Percentiles rank a stretch among this genome's conserved stretches.
Evolutionary conservation across 2,888 invertebrate genomes (phyloP).

Genomic region (Hermaeophaga mercurialis): DNA sequence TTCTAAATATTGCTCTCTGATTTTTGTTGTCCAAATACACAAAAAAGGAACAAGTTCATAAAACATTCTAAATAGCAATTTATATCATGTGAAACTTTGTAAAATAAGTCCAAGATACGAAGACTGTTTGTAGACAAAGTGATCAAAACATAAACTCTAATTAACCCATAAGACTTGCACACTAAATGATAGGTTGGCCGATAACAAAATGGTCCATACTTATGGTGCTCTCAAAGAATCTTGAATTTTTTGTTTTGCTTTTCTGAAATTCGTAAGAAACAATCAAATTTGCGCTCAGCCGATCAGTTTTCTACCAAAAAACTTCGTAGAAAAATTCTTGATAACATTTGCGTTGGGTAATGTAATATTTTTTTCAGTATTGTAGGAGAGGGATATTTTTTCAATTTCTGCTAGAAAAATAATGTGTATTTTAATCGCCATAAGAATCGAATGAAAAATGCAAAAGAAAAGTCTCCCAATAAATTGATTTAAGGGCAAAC

Average conservation of each 20-base stretch:
- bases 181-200: slow-evolving; percentile 18
- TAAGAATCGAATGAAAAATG: no score
- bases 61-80: slow-evolving; percentile 6
- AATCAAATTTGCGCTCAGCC: slow-evolving; percentile 4
- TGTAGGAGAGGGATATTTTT: slow-evolving; percentile 22
- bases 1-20: not conserved
- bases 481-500: no score
- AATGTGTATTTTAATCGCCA: no score
- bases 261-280: not conserved
- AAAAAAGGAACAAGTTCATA: slow-evolving; percentile 5
- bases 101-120: slow-evolving; percentile 8
- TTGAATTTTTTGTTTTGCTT: slow-evolving; percentile 10
- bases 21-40: not conserved
- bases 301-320: slow-evolving; percentile 17
- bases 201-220: slow-evolving; percentile 22
- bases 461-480: no score
- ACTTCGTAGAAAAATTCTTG: no score
- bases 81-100: slow-evolving; percentile 1
- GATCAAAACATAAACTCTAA: slow-evolving; percentile 17
- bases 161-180: slow-evolving; percentile 25
- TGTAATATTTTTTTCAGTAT: no score
- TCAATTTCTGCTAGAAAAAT: no score
- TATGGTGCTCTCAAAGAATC: slow-evolving; percentile 23
- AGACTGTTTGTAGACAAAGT: slow-evolving; percentile 24
- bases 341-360: no score